These are phyloP conservation scores for Colossoma macropomum DNA, from an alignment of 2,113 vertebrate genomes.

Conservation along the genomic window DNA sequence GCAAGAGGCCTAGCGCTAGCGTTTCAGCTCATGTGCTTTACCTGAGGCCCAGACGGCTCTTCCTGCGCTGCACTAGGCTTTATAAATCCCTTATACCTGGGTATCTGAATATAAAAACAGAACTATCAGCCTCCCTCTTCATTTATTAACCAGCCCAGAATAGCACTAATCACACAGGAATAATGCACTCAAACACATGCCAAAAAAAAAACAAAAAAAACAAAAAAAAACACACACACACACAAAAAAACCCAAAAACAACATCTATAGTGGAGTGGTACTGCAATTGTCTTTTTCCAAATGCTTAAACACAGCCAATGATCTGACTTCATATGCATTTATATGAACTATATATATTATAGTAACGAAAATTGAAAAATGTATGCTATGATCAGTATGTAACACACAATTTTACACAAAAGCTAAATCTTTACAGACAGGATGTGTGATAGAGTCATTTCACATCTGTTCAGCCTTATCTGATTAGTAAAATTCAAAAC, in stretches of 20 bases:
- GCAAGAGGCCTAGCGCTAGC: neutral
- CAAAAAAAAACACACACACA: neutral
- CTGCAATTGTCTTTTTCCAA: neutral
- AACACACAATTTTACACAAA: no score
- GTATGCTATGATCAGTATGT: no score
- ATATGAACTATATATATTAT: no score
- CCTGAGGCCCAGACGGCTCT: constrained; percentile 66
- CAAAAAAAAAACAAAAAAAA: neutral
- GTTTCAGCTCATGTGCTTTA: constrained; percentile 54
- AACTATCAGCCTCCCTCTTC: constrained; percentile 44
- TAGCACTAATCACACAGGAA: neutral
- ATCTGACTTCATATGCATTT: no score
- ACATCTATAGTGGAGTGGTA: neutral
- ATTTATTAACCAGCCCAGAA: constrained; percentile 11
- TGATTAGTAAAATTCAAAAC: no score
- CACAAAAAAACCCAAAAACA: neutral
- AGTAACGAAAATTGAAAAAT: no score
- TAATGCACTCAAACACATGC: neutral
- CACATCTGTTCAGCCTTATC: no score
- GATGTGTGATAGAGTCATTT: no score
- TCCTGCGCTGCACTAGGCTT: constrained; percentile 63
- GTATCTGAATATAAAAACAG: constrained; percentile 74
- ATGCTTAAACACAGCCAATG: neutral
- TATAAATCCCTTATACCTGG: constrained; percentile 71
- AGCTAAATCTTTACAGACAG: no score